These are phyloP conservation scores for Arrhopalites spinosus DNA, from an alignment of 2,888 invertebrate genomes.

Conservation along the genomic window DNA sequence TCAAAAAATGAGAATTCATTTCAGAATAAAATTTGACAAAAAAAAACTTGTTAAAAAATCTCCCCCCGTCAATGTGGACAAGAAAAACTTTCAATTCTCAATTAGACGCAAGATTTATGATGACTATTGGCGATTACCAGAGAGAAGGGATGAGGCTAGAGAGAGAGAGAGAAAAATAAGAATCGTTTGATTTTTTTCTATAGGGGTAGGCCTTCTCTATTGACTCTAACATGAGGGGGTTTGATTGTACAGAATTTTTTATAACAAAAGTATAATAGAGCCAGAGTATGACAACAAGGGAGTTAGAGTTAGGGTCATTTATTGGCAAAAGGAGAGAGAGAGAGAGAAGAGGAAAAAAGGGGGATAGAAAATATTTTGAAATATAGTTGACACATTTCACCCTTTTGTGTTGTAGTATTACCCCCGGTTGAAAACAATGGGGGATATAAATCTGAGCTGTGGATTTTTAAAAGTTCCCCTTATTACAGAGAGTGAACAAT, in stretches of 20 bases:
- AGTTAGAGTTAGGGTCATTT: constrained; percentile 2
- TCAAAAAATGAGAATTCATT: no score
- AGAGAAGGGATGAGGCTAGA: no score
- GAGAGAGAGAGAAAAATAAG: no score
- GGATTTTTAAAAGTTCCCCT: constrained; percentile 51
- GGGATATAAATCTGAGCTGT: constrained; percentile 35
- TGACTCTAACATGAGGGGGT: not conserved
- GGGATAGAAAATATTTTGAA: constrained; percentile 28
- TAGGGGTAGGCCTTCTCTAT: no score
- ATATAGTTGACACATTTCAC: constrained; percentile 34
- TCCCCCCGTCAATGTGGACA: no score
- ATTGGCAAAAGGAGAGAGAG: not conserved
- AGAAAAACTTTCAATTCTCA: no score
- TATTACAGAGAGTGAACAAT: constrained; percentile 51
- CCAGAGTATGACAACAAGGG: not conserved
- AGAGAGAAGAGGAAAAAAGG: constrained; percentile 15
- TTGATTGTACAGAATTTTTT: not conserved
- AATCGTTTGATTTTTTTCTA: no score
- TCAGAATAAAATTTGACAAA: no score
- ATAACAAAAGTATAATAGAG: not conserved
- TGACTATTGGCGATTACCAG: no score
- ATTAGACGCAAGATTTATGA: no score
- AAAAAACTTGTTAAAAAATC: no score
- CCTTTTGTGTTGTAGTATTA: constrained; percentile 20
- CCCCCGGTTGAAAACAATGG: constrained; percentile 22